phyloP scores from a whole-genome alignment of 2,797 vertebrate species.

The Toxotes lorentzi region DNA sequence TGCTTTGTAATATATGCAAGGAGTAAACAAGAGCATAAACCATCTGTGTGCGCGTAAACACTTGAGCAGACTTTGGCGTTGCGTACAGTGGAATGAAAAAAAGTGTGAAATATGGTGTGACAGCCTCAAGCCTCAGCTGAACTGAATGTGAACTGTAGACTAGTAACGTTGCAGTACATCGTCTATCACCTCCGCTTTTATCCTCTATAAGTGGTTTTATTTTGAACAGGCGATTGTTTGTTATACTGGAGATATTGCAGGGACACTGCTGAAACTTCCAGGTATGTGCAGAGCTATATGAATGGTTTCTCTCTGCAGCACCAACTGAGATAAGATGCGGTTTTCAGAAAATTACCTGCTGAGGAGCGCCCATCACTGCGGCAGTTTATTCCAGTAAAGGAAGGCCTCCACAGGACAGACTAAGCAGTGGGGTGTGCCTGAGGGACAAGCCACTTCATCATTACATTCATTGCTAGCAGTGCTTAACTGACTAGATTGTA shows the following conservation, averaged over 20 bases:
- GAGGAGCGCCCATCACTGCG: constrained; percentile 3
- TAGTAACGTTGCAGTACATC: constrained; percentile 4
- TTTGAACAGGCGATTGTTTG: constrained; percentile 16
- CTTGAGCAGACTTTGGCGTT: constrained; percentile 31
- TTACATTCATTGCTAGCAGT: constrained; percentile 61
- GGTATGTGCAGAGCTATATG: not conserved
- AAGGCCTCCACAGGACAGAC: constrained; percentile 45
- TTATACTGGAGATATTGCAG: not conserved
- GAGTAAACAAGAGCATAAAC: constrained; percentile 23
- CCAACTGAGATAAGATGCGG: not conserved
- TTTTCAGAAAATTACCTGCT: constrained; percentile 7
- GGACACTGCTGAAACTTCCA: constrained; percentile 16
- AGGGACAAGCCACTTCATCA: constrained; percentile 63
- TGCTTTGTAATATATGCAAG: constrained; percentile 31
- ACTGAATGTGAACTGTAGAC: constrained; percentile 53
- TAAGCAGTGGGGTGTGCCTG: constrained; percentile 40
- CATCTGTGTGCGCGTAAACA: constrained; percentile 12
- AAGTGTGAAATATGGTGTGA: constrained; percentile 34
- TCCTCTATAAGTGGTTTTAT: constrained; percentile 27
- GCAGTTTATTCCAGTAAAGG: constrained; percentile 35
- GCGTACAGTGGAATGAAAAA: not conserved
- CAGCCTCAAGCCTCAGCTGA: constrained; percentile 52
- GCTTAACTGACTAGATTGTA: constrained; percentile 58
- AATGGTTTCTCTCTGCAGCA: not conserved
- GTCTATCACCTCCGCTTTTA: constrained; percentile 25